Conservation (phyloP, 2,797 vertebrate genomes). For the Lepidocolaptes lacrymiger region DNA sequence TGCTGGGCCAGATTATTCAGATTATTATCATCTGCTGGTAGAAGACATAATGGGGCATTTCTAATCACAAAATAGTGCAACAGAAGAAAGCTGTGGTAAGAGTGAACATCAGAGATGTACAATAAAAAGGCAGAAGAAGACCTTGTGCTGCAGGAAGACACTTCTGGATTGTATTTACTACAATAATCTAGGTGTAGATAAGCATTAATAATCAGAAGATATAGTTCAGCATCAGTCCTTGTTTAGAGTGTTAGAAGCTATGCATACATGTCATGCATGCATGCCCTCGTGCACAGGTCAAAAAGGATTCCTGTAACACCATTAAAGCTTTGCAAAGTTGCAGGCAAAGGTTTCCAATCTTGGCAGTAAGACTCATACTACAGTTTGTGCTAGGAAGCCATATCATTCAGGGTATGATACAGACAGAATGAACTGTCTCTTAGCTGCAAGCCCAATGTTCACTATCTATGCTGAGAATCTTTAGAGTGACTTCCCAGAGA, state of each 20-base stretch:
- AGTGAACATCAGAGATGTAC: background rate
- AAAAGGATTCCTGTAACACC: background rate
- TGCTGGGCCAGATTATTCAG: background rate
- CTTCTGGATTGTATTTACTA: background rate
- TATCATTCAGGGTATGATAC: background rate
- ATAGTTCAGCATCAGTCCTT: background rate
- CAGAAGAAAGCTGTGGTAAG: background rate
- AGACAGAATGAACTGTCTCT: background rate
- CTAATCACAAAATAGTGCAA: background rate
- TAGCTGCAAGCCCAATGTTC: background rate
- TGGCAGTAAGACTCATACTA: background rate
- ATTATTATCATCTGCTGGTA: background rate
- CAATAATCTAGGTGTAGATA: background rate
- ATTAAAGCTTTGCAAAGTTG: background rate
- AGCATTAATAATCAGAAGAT: background rate
- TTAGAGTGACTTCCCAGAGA: background rate
- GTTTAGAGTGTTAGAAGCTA: background rate
- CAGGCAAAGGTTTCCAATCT: background rate
- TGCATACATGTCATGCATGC: rapidly evolving
- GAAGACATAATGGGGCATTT: background rate
- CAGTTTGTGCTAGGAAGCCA: background rate
- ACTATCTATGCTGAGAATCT: background rate
- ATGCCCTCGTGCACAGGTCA: background rate
- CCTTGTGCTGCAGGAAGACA: background rate
- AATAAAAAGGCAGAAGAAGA: background rate